Conservation (phyloP, 2,113 vertebrate species). For the Actenoides lindsayi region DNA sequence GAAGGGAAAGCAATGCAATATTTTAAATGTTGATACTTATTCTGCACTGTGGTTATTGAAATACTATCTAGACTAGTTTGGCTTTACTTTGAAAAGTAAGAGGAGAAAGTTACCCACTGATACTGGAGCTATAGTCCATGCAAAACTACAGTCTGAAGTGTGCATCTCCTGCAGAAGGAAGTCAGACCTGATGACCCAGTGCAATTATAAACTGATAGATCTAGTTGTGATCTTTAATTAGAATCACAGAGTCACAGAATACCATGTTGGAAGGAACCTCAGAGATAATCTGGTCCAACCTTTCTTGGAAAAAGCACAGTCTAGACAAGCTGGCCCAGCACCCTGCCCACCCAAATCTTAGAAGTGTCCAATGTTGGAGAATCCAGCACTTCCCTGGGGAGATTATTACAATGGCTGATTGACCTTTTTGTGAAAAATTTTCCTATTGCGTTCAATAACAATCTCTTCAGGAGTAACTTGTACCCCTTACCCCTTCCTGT, state of each 20-base stretch:
- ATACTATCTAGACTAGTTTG: not conserved
- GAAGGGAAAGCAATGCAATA: not conserved
- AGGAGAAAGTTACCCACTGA: not conserved
- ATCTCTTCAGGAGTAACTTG: no score
- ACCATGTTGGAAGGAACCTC: not conserved
- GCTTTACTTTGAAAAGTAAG: not conserved
- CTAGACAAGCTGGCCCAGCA: not conserved
- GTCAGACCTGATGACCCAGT: accelerated
- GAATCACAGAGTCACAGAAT: not conserved
- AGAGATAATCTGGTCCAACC: not conserved
- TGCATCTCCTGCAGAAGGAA: not conserved
- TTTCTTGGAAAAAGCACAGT: not conserved
- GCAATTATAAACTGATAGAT: accelerated
- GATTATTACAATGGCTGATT: not conserved
- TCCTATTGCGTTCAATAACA: not conserved
- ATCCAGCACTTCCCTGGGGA: not conserved
- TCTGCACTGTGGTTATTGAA: not conserved
- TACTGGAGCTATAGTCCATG: not conserved
- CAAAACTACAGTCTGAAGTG: accelerated
- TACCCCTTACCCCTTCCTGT: not conserved
- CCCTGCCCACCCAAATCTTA: not conserved
- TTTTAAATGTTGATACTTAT: not conserved
- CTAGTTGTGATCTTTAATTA: not conserved
- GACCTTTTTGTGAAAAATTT: not conserved
- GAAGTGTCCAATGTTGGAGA: not conserved